Conservation (phyloP, 2,113 vertebrate species). For the Procavia capensis region DNA sequence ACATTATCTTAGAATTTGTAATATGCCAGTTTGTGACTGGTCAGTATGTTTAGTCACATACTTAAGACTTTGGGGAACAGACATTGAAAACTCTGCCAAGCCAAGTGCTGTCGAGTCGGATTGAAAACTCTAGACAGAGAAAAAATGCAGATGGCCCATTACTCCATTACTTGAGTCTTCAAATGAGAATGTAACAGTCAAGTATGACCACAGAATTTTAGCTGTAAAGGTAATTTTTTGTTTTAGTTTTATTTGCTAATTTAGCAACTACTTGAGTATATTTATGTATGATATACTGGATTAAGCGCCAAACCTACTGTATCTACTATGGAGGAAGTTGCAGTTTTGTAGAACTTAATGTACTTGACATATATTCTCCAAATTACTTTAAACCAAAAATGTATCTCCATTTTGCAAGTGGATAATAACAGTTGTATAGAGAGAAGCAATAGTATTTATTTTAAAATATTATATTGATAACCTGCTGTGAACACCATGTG, state of each 20-base stretch:
- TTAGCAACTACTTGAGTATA: background rate
- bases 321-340: background rate
- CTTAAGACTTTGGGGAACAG: background rate
- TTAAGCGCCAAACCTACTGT: background rate
- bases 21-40: background rate
- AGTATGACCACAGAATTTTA: background rate
- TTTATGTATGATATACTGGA: background rate
- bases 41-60: background rate
- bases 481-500: background rate
- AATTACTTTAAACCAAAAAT: constrained; percentile 35
- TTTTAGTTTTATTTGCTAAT: constrained; percentile 16
- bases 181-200: background rate
- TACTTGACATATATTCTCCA: background rate
- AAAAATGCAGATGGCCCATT: background rate
- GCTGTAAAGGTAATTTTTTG: background rate
- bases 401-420: background rate
- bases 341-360: background rate
- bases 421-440: background rate
- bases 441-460: constrained; percentile 15
- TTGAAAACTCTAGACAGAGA: background rate
- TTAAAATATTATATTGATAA: background rate
- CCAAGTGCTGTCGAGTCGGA: too few species aligned
- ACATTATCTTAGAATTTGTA: background rate
- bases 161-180: background rate
- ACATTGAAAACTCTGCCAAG: background rate